phyloP scores from a whole-genome alignment of 2,888 invertebrate species.

The Drosophila demipolita region DNA sequence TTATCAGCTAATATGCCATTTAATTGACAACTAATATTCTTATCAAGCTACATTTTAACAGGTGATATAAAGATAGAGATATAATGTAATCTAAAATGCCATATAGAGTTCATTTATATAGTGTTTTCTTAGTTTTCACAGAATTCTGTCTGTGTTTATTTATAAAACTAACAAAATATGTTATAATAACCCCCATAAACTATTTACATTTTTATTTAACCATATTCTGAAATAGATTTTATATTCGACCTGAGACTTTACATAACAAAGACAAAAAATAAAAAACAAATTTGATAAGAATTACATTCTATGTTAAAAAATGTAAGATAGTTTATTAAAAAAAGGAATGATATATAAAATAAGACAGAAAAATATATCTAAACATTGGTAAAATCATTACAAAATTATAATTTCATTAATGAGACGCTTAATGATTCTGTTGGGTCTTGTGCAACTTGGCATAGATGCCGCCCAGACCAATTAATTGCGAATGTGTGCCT shows the following conservation, averaged over 20 bases:
- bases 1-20: conserved; percentile 35
- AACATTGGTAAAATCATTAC: conserved; percentile 10
- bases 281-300: neutral
- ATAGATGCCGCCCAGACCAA: conserved; percentile 88
- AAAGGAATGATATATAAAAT: conserved; percentile 6
- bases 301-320: neutral
- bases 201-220: too few relatives aligned
- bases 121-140: conserved; percentile 1
- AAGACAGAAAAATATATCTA: conserved; percentile 14
- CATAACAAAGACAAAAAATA: neutral
- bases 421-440: conserved; percentile 53
- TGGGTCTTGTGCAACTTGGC: conserved; percentile 89
- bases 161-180: neutral
- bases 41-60: neutral
- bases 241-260: neutral
- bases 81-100: conserved; percentile 8
- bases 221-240: neutral
- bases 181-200: neutral
- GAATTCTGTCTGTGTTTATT: neutral
- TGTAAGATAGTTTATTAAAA: conserved; percentile 38
- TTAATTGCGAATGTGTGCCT: conserved; percentile 91
- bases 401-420: neutral
- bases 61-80: conserved; percentile 32
- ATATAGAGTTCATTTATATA: conserved; percentile 4
- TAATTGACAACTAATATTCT: conserved; percentile 38